A percentile compares a stretch with the other conserved stretches of the same genome.
Conservation (phyloP, 2,113 vertebrate genomes). For the Aphyosemion australe region DNA sequence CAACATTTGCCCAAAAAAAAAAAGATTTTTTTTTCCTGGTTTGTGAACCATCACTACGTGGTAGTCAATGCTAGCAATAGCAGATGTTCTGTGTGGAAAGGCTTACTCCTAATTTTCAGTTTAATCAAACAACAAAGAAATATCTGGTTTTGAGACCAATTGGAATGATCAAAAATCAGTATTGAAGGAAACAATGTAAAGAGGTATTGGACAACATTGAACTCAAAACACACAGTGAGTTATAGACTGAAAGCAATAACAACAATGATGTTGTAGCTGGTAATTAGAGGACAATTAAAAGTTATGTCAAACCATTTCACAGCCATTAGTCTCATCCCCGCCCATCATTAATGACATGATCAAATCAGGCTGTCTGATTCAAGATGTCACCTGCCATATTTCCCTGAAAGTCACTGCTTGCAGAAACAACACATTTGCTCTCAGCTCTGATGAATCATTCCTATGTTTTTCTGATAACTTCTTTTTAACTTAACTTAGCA, state of each 20-base stretch:
- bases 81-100: too few relatives aligned
- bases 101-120: too few relatives aligned
- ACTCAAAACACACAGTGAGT: neutral
- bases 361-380: conserved; percentile 6
- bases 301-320: conserved; percentile 11
- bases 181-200: neutral
- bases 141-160: too few relatives aligned
- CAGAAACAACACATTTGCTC: neutral
- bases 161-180: too few relatives aligned
- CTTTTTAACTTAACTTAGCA: neutral
- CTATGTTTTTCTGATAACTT: conserved; percentile 2
- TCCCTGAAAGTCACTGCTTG: conserved; percentile 8
- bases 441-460: conserved; percentile 4
- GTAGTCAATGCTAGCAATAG: too few relatives aligned
- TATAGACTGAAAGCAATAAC: neutral
- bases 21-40: too few relatives aligned
- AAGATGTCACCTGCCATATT: neutral
- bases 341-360: conserved; percentile 25
- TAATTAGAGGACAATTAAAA: conserved; percentile 30
- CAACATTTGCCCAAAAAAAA: too few relatives aligned
- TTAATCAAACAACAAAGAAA: too few relatives aligned
- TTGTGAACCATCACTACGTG: too few relatives aligned
- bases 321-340: conserved; percentile 10
- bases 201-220: too few relatives aligned
- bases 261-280: neutral